Evolutionary conservation across 2,888 invertebrate species (phyloP), one percentile per base, ranked within the genome.

Genomic region (Tryphoninae sp.): DNA sequence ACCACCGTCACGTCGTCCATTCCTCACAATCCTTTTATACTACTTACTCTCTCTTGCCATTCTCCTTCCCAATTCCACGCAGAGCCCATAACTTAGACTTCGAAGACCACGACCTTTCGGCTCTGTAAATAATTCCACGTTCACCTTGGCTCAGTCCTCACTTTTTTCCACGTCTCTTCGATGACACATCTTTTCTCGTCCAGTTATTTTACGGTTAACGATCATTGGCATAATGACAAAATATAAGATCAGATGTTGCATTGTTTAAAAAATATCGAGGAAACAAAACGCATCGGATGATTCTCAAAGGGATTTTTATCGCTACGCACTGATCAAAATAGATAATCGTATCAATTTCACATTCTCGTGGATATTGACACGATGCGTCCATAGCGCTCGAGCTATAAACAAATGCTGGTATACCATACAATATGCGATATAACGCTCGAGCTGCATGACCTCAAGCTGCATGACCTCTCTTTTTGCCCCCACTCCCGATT

Each of bases 91-190:
- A 67, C 67, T 75, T 59, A 61, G 78, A 68, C 69, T 61, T 45
- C 62, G 62, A 55, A 11, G 26, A 64, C 68, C 67, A 64, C 71
- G 72, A 80, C 51, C 80, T 76, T 78, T 76, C 67, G 68, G 76
- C 65, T 78, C 77, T 59, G 78, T 82, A 83, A 84, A 85, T 85
- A 81, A 81, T 80, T 83, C 81, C 65, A 49, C 72, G 78, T 80
- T 80, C 78, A 74, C 58, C 74, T 67, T 69, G 62, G 62, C 74
- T 78, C 75, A 73, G 72, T 85, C 69, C 59, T 73, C 49, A 42
- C 13, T 7, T 62, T 68, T 51, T 45, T 45, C 45, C 45, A 13
- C 45, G 13, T 13, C 13, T 45, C 9, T 45, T 45, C 45, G 11
- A 45, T 13, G 19, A 13, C 6, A 7, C 26, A 2, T 26, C 33